Conservation (phyloP, 2,888 invertebrate genomes). For the Dolichomitus sp. region DNA sequence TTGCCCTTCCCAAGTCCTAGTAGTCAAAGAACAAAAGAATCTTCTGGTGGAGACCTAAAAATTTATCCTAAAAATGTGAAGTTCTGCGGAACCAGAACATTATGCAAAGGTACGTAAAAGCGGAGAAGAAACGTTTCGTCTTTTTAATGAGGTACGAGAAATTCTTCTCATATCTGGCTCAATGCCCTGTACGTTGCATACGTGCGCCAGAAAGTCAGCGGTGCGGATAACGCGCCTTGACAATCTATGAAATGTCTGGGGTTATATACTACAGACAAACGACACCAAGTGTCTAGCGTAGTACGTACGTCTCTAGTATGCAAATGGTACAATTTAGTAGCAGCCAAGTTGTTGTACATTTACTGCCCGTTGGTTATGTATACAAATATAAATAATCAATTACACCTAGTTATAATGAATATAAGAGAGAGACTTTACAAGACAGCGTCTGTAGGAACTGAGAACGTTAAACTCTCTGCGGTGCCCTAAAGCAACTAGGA, state of each 20-base stretch:
- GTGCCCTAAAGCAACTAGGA: conserved; percentile 42
- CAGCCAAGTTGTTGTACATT: conserved; percentile 39
- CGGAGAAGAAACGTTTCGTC: conserved; percentile 75
- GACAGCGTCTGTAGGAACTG: conserved; percentile 28
- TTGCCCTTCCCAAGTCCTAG: conserved; percentile 44
- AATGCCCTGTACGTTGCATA: conserved; percentile 71
- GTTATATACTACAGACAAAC: conserved; percentile 60
- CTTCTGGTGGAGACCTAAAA: conserved; percentile 33
- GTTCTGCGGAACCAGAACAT: conserved; percentile 71
- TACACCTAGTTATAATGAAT: conserved; percentile 60
- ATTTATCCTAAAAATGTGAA: conserved; percentile 55
- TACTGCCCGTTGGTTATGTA: conserved; percentile 61
- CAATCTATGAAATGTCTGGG: conserved; percentile 76
- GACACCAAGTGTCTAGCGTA: conserved; percentile 2
- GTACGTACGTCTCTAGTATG: conserved; percentile 49
- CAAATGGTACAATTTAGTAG: conserved; percentile 65
- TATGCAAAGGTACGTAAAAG: conserved; percentile 64
- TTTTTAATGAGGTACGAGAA: conserved; percentile 77
- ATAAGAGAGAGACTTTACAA: conserved; percentile 31
- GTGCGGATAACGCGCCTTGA: conserved; percentile 75
- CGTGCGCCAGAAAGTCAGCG: conserved; percentile 68
- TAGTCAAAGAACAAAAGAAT: conserved; percentile 53
- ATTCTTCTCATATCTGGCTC: conserved; percentile 78
- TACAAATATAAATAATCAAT: conserved; percentile 68
- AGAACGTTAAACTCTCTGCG: conserved; percentile 24